phyloP scores from a whole-genome alignment of 1,140 invertebrate species.

The Cyclargus thomasi region DNA sequence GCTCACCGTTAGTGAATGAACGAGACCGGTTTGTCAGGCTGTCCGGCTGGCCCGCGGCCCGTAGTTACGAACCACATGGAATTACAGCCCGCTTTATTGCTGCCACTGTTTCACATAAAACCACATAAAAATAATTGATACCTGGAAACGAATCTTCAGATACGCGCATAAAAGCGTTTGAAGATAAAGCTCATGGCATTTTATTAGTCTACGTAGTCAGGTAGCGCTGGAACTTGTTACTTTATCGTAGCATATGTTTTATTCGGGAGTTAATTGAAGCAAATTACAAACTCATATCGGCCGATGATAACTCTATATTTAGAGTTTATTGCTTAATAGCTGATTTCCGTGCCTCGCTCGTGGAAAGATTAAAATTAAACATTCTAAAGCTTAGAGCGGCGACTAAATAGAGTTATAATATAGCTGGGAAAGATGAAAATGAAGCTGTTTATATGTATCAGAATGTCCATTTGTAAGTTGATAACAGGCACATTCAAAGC shows the following conservation, averaged over 20 bases:
- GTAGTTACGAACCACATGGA: background rate
- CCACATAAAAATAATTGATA: conserved; percentile 12
- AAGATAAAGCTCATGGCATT: background rate
- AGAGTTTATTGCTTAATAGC: background rate
- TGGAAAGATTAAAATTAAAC: background rate
- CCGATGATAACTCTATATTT: background rate
- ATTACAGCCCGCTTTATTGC: background rate
- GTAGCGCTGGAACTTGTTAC: background rate
- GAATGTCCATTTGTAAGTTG: too few species aligned
- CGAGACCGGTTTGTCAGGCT: conserved; percentile 51
- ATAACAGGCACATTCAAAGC: too few species aligned
- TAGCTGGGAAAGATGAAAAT: too few species aligned
- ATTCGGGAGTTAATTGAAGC: background rate
- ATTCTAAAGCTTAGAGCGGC: background rate
- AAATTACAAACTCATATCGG: background rate
- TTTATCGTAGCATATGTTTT: background rate
- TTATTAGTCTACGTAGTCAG: background rate
- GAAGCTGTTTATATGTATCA: too few species aligned
- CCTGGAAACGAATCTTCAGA: background rate
- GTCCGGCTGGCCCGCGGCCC: too few species aligned
- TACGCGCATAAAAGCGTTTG: background rate
- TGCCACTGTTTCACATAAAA: conserved; percentile 15
- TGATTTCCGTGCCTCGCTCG: background rate
- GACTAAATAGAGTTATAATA: too few species aligned
- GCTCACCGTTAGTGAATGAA: conserved; percentile 59